phyloP scores from a whole-genome alignment of 1,140 invertebrate genomes.

The Drosophila sproati region DNA sequence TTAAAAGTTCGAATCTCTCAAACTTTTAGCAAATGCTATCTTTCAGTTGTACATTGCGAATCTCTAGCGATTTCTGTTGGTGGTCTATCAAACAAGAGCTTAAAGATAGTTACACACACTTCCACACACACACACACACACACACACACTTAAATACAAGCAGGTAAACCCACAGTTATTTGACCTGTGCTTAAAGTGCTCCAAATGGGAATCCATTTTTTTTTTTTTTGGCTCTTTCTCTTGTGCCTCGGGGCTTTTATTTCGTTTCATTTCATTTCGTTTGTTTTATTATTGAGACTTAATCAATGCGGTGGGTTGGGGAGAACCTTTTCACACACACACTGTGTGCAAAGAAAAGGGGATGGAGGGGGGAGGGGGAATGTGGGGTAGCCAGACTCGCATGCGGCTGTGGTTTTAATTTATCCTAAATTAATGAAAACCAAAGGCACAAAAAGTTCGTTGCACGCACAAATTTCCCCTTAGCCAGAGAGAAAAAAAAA shows the following conservation, averaged over 20 bases:
- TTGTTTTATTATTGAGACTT: conserved; percentile 63
- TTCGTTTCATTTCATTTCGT: conserved; percentile 46
- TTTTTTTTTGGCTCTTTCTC: not conserved
- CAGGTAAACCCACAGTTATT: conserved; percentile 14
- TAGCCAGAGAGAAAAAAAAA: too few species aligned
- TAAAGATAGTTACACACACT: conserved; percentile 28
- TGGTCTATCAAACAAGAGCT: conserved; percentile 31
- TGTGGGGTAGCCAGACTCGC: conserved; percentile 28
- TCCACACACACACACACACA: conserved; percentile 15
- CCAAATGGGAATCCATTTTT: conserved; percentile 36
- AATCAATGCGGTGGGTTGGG: conserved; percentile 44
- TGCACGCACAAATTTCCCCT: conserved; percentile 35
- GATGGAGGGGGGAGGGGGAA: too few species aligned
- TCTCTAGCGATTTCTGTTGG: conserved; percentile 16
- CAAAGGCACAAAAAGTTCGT: conserved; percentile 48
- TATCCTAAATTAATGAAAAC: conserved; percentile 72
- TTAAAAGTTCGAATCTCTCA: too few species aligned
- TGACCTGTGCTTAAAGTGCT: conserved; percentile 38
- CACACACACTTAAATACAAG: conserved; percentile 14
- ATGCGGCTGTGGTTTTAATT: conserved; percentile 65
- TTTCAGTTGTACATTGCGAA: not conserved
- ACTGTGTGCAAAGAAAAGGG: not conserved
- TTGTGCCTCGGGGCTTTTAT: conserved; percentile 24
- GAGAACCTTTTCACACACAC: conserved; percentile 42
- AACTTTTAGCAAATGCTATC: too few species aligned